phyloP scores from a whole-genome alignment of 2,888 invertebrate species.

The Pediacus dermestoides region DNA sequence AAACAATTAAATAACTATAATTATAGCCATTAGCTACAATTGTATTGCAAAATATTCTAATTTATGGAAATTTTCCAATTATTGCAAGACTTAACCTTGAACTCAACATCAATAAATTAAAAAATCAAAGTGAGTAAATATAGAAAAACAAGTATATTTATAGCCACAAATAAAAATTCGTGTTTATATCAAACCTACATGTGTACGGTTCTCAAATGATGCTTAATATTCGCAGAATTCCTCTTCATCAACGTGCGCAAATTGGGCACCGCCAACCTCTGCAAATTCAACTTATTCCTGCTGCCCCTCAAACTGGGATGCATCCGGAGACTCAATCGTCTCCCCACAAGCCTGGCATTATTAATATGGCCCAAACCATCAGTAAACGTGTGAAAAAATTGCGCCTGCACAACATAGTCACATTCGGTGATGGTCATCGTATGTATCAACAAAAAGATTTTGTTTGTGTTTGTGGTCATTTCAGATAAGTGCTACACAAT shows the following conservation, averaged over 20 bases:
- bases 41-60: neutral
- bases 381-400: slow-evolving; percentile 48
- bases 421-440: slow-evolving; percentile 50
- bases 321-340: slow-evolving; percentile 37
- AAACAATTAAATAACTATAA: neutral
- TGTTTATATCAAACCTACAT: slow-evolving; percentile 46
- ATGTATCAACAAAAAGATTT: slow-evolving; percentile 47
- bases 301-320: slow-evolving; percentile 35
- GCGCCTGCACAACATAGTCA: slow-evolving; percentile 48
- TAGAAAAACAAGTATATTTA: too few species aligned
- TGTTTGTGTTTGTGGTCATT: slow-evolving; percentile 20
- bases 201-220: slow-evolving; percentile 45
- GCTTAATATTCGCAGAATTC: slow-evolving; percentile 41
- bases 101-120: too few species aligned
- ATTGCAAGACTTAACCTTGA: too few species aligned
- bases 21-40: neutral
- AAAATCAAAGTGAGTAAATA: too few species aligned
- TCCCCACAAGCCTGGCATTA: slow-evolving; percentile 38
- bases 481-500: slow-evolving; percentile 42
- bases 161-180: too few species aligned
- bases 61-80: too few species aligned
- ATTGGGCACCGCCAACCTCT: slow-evolving; percentile 33
- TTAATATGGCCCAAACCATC: slow-evolving; percentile 26
- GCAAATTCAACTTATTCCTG: slow-evolving; percentile 35
- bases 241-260: slow-evolving; percentile 43